Evolutionary conservation across 2,113 vertebrate species (phyloP), one percentile per base, ranked within the genome.

Genomic region (Genyomyrus donnyi): DNA sequence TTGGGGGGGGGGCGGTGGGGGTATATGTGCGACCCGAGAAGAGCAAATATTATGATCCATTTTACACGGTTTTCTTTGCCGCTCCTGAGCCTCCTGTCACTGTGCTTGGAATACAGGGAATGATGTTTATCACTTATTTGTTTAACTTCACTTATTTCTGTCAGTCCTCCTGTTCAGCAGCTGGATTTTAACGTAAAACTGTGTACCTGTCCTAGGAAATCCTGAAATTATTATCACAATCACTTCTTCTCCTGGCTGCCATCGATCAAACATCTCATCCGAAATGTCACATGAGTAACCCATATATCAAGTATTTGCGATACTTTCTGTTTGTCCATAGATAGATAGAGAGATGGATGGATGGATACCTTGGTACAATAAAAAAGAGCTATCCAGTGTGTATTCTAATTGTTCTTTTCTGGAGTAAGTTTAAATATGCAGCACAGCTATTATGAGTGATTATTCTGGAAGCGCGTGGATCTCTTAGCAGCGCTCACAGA

Each of bases 101-200:
- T 48, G 7, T 24, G 39, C 8, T 24, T 10, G 45, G 35, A 85
- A 11, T 39, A 80, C 88, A 80, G 27, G 48, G 46, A 83, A 83
- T 56, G 35, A 39, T 89, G 48, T 83, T 84, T 53, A 48, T 83
- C 19, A 39, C 19, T 84, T 83, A 31, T 84, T 84, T 53, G 8
- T 31, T 50, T 77, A 80, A 89, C 45, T 50, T 85, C 19, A 49
- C 74, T 70, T 84, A 85, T 45, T 86, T 86, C 74, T 80, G 35
- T 77, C 35, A 77, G 35, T 35, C 74, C 17, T 80, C 35, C 74
- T 42, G 35, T 80, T 35, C 6, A 39, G 74, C 35, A 80, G 74
- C 74, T 42, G 35, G 31, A 39, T 39, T 19, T 17, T 80, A 80
- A 80, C 13, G 10, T 13, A 31, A 70, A 70, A 31, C n/a, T 70